These are phyloP conservation scores for Nanger granti DNA, from an alignment of 2,113 vertebrate species.

Conservation along the genomic window DNA sequence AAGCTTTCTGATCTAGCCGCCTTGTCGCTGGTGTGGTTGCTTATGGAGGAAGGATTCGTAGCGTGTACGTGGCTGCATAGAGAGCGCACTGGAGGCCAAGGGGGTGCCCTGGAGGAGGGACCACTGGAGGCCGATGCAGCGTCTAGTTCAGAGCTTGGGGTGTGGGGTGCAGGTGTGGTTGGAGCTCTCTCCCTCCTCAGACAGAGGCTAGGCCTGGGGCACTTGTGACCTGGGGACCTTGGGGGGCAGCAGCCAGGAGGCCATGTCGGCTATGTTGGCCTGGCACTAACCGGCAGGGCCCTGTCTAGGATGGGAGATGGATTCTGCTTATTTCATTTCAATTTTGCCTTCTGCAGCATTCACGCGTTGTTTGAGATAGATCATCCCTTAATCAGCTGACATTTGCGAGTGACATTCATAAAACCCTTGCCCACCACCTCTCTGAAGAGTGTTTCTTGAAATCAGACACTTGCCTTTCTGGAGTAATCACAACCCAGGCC, in stretches of 20 bases:
- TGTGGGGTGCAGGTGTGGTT: not conserved
- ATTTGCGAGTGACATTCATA: constrained; percentile 46
- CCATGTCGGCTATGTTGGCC: rapidly evolving
- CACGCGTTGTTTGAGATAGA: not conserved
- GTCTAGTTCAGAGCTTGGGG: not conserved
- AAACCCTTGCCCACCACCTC: constrained; percentile 17
- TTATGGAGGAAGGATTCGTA: not conserved
- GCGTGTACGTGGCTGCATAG: not conserved
- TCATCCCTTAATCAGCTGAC: not conserved
- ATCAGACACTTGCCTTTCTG: not conserved
- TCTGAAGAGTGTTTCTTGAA: not conserved
- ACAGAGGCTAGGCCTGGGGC: not conserved
- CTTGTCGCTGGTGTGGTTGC: not conserved
- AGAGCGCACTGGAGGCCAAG: not conserved
- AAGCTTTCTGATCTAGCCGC: not conserved
- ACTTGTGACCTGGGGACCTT: not conserved
- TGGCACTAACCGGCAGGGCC: not conserved
- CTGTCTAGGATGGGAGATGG: constrained; percentile 26
- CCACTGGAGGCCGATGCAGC: not conserved
- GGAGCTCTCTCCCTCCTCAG: not conserved
- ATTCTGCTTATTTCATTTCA: constrained; percentile 51
- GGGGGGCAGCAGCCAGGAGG: not conserved
- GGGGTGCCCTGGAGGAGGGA: not conserved
- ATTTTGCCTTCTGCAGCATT: constrained; percentile 18
- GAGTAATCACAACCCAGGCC: not conserved